These are phyloP conservation scores for Chlamydotis undulata DNA, from an alignment of 2,113 vertebrate genomes.

Conservation along the genomic window DNA sequence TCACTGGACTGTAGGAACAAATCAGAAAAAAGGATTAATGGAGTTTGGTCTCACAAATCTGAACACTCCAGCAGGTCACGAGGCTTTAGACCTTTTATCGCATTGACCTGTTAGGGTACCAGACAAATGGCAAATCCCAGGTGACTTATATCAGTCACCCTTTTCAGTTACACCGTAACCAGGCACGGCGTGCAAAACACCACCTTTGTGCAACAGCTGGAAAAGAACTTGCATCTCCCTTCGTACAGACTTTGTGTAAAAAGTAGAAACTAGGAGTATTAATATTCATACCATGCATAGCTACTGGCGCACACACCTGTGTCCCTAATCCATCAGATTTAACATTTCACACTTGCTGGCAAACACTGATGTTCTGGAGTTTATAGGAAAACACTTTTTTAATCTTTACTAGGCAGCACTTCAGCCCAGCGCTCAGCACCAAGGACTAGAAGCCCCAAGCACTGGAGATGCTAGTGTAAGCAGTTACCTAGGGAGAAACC, in stretches of 20 bases:
- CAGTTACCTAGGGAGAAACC: neutral
- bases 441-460: neutral
- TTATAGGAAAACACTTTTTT: neutral
- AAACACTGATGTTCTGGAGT: neutral
- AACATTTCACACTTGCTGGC: neutral
- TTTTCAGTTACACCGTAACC: neutral
- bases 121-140: neutral
- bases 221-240: neutral
- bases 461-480: neutral
- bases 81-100: neutral
- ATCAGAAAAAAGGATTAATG: neutral
- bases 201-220: neutral
- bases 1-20: neutral
- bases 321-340: neutral
- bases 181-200: neutral
- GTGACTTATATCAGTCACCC: neutral
- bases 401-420: neutral
- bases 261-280: neutral
- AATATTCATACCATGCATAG: neutral
- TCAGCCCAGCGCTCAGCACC: neutral
- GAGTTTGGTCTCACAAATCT: neutral
- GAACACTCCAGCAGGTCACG: neutral
- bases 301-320: accelerated
- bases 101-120: neutral
- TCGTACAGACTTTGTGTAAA: neutral